These are phyloP conservation scores for Ptycholaimellus sp. DNA, from an alignment of 2,888 invertebrate genomes.

Conservation along the genomic window DNA sequence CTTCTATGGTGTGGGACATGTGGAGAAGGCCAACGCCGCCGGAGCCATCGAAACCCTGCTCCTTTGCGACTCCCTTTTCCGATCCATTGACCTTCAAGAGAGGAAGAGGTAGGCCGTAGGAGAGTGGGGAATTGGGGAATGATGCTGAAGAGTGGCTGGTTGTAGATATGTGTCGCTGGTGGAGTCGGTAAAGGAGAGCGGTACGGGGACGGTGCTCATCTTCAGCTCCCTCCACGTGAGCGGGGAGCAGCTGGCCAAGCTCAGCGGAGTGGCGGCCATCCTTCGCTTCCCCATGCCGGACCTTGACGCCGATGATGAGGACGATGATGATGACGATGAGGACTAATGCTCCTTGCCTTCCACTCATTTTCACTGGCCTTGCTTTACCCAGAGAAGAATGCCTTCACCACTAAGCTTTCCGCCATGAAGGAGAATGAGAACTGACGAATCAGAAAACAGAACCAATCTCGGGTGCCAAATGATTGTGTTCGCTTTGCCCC, in stretches of 20 bases:
- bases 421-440: no score
- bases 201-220: conserved; percentile 62
- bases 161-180: conserved; percentile 73
- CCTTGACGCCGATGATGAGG: conserved; percentile 43
- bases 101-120: conserved; percentile 10
- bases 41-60: conserved; percentile 73
- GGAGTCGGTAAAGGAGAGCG: conserved; percentile 56
- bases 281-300: conserved; percentile 67
- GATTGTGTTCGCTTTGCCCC: no score
- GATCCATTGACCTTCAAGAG: conserved; percentile 51
- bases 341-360: no score
- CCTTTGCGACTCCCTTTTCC: conserved; percentile 79
- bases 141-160: no score
- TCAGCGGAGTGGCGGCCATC: conserved; percentile 85
- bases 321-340: conserved; percentile 9
- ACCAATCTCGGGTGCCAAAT: no score
- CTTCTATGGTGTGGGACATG: conserved; percentile 81
- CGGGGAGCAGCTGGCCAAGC: conserved; percentile 82
- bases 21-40: conserved; percentile 51
- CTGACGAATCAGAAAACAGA: no score
- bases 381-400: no score
- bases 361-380: no score
- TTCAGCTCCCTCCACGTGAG: conserved; percentile 96
- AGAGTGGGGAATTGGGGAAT: conserved; percentile 31
- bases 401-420: no score